Percentiles rank a stretch among this genome's conserved stretches.
Conservation (phyloP, 2,888 invertebrate genomes). For the Steinernema hermaphroditum region DNA sequence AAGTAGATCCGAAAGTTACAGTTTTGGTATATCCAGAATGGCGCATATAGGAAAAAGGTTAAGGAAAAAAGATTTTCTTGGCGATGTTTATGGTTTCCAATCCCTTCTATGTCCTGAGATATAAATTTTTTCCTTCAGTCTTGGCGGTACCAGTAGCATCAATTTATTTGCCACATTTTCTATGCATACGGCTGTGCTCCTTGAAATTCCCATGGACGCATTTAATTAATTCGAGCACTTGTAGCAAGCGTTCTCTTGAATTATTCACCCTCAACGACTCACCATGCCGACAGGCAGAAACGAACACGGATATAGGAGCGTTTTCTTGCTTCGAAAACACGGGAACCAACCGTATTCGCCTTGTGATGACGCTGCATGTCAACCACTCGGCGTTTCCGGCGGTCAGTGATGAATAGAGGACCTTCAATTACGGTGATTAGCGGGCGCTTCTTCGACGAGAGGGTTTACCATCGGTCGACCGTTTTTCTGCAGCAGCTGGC, state of each 20-base stretch:
- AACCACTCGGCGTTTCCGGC: slow-evolving; percentile 59
- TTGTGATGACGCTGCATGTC: slow-evolving; percentile 48
- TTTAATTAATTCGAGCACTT: too few relatives aligned
- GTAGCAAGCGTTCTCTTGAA: not conserved
- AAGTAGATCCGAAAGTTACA: too few relatives aligned
- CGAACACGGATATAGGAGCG: slow-evolving; percentile 48
- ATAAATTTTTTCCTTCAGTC: too few relatives aligned
- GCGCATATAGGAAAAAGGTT: too few relatives aligned
- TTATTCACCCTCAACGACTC: slow-evolving; percentile 32
- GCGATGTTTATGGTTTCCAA: too few relatives aligned
- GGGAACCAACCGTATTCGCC: slow-evolving; percentile 48
- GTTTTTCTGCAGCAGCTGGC: slow-evolving; percentile 44
- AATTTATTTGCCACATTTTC: not conserved
- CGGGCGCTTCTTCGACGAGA: too few relatives aligned
- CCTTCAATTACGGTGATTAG: slow-evolving; percentile 41
- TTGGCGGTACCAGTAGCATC: too few relatives aligned
- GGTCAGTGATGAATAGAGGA: slow-evolving; percentile 61
- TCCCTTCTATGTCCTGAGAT: too few relatives aligned
- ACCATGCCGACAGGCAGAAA: slow-evolving; percentile 60
- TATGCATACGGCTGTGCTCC: slow-evolving; percentile 5
- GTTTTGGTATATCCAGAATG: too few relatives aligned
- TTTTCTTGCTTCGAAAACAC: slow-evolving; percentile 48
- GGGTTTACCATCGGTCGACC: slow-evolving; percentile 54
- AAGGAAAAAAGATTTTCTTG: too few relatives aligned
- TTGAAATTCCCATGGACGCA: not conserved